These are phyloP conservation scores for Varanus komodoensis DNA, from an alignment of 2,113 vertebrate genomes.

Conservation along the genomic window DNA sequence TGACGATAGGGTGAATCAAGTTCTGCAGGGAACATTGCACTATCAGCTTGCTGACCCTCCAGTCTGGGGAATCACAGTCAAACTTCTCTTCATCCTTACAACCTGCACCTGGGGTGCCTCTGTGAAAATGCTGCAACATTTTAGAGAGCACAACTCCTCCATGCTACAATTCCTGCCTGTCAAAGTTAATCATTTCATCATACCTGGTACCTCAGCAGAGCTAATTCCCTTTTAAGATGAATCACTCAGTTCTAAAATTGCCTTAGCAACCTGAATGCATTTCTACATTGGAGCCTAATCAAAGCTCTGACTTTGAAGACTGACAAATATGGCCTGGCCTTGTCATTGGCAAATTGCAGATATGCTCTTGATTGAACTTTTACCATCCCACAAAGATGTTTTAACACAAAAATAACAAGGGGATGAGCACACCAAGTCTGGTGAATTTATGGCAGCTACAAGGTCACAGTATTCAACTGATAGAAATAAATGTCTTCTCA, in stretches of 20 bases:
- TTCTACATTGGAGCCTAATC: slow-evolving; percentile 25
- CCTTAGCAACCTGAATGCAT: slow-evolving; percentile 25
- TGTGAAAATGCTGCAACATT: background rate
- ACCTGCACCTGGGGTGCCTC: slow-evolving; percentile 11
- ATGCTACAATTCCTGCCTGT: background rate
- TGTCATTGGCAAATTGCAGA: slow-evolving; percentile 16
- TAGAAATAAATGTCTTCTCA: background rate
- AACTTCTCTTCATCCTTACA: slow-evolving; percentile 14
- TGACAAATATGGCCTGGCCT: slow-evolving; percentile 28
- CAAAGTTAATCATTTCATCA: slow-evolving; percentile 43
- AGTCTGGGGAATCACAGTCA: slow-evolving; percentile 17
- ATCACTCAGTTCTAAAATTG: background rate
- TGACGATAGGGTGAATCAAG: background rate
- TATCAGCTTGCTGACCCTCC: slow-evolving; percentile 10
- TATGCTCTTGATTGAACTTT: background rate
- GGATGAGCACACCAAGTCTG: background rate
- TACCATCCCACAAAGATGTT: slow-evolving; percentile 3
- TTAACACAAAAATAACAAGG: slow-evolving; percentile 8
- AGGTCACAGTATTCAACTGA: rapidly evolving
- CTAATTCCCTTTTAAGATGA: slow-evolving; percentile 42
- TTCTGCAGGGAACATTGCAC: too few species aligned
- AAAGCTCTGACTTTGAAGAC: slow-evolving; percentile 32
- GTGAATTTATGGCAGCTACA: background rate
- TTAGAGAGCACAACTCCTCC: background rate
- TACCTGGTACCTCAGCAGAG: slow-evolving; percentile 27